Conservation (phyloP, 2,113 vertebrate species). For the Saccopteryx bilineata region DNA sequence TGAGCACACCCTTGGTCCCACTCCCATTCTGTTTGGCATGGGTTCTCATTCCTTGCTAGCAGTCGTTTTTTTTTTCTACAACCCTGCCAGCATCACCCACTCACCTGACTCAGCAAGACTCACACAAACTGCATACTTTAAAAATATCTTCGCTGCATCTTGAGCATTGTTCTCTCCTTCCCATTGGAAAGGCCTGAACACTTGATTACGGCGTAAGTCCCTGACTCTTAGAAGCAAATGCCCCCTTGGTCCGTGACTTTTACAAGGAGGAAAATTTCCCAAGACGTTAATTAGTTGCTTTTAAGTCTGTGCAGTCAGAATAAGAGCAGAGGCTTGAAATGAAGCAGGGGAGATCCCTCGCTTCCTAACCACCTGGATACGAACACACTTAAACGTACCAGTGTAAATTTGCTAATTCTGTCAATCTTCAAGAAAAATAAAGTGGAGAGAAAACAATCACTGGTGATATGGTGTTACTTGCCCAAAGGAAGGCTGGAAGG, state of each 20-base stretch:
- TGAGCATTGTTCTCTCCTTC: constrained; percentile 18
- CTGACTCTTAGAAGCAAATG: constrained; percentile 4
- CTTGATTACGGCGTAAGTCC: neutral
- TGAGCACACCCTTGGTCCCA: neutral
- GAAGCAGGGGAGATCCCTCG: neutral
- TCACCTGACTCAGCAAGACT: constrained; percentile 66
- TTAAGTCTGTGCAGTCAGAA: neutral
- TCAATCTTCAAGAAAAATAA: neutral
- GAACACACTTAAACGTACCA: neutral
- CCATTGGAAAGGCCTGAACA: neutral
- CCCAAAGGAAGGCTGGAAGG: neutral
- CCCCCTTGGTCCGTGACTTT: neutral
- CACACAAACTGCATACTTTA: constrained; percentile 7
- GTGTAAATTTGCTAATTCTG: constrained; percentile 17
- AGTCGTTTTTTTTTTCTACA: constrained; percentile 21
- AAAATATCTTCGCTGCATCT: constrained; percentile 27
- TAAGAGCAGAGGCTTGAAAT: neutral
- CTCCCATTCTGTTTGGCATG: neutral
- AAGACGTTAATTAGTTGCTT: constrained; percentile 26
- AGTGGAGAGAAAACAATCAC: neutral
- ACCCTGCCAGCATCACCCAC: constrained; percentile 64
- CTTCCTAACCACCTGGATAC: neutral
- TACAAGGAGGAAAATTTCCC: neutral
- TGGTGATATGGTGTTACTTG: neutral
- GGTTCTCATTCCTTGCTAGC: constrained; percentile 18